These are phyloP conservation scores for Eretmochelys imbricata DNA, from an alignment of 2,113 vertebrate genomes.

Conservation along the genomic window DNA sequence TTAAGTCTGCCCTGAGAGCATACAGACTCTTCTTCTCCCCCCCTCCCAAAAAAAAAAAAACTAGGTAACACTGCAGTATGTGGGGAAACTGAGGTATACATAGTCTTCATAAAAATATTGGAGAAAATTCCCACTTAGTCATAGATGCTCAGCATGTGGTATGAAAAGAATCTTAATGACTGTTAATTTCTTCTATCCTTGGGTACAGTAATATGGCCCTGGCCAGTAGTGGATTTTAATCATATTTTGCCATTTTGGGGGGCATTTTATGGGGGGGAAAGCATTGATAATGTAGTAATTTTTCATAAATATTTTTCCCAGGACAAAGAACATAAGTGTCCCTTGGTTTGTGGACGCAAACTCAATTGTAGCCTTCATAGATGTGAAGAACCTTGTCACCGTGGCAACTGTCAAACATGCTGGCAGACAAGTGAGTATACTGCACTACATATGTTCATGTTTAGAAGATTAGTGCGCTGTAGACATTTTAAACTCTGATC, in stretches of 20 bases:
- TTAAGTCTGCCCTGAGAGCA: not conserved
- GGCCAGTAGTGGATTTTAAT: not conserved
- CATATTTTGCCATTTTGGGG: not conserved
- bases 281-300: not conserved
- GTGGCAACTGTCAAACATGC: conserved; percentile 95
- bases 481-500: not conserved
- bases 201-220: not conserved
- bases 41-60: too few species aligned
- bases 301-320: conserved; percentile 61
- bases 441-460: not conserved
- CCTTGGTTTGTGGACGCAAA: conserved; percentile 94
- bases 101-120: not conserved
- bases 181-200: not conserved
- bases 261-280: not conserved
- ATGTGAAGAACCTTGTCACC: conserved; percentile 96
- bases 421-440: conserved; percentile 94
- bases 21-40: not conserved
- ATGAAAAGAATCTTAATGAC: not conserved
- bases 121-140: not conserved
- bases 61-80: not conserved
- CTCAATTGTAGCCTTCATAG: conserved; percentile 96
- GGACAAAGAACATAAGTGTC: conserved; percentile 92
- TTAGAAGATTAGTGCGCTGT: not conserved
- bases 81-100: not conserved
- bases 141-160: not conserved